Percentiles rank a stretch among this genome's conserved stretches.
phyloP scores from a whole-genome alignment of 2,888 invertebrate species.

The Syritta pipiens region DNA sequence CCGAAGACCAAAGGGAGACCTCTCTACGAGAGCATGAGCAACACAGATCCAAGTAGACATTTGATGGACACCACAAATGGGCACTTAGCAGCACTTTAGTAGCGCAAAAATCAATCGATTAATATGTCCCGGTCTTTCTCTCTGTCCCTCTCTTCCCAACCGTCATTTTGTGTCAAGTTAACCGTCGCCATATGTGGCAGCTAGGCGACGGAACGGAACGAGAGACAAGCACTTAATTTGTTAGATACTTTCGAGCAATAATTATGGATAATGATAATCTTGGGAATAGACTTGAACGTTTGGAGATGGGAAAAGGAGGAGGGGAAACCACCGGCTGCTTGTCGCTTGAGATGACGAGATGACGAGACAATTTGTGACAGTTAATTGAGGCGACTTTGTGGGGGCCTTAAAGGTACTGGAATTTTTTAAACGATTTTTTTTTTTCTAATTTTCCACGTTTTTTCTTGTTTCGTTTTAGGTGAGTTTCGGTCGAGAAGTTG shows the following conservation, averaged over 20 bases:
- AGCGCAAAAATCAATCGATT: conserved; percentile 47
- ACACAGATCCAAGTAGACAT: conserved; percentile 3
- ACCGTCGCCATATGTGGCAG: conserved; percentile 56
- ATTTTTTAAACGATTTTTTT: too few species aligned
- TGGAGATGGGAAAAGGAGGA: too few species aligned
- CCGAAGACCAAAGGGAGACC: too few species aligned
- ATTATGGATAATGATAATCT: conserved; percentile 62
- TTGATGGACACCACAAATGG: conserved; percentile 48
- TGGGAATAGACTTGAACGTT: conserved; percentile 47
- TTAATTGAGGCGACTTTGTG: conserved; percentile 23
- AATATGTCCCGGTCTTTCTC: conserved; percentile 62
- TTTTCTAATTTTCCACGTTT: not conserved
- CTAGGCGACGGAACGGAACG: too few species aligned
- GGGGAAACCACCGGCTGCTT: not conserved
- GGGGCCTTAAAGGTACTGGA: too few species aligned
- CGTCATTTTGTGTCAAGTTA: too few species aligned
- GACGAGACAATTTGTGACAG: conserved; percentile 31
- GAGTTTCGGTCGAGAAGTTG: too few species aligned
- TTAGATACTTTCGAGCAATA: conserved; percentile 48
- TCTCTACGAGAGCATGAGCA: too few species aligned
- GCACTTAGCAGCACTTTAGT: conserved; percentile 46
- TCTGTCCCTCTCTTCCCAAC: too few species aligned
- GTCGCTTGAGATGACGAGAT: not conserved
- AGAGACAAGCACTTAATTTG: conserved; percentile 60
- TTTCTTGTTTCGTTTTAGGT: too few species aligned